Base-by-base conservation (phyloP, 2,113 vertebrate genomes). In the Patagioenas fasciata region DNA sequence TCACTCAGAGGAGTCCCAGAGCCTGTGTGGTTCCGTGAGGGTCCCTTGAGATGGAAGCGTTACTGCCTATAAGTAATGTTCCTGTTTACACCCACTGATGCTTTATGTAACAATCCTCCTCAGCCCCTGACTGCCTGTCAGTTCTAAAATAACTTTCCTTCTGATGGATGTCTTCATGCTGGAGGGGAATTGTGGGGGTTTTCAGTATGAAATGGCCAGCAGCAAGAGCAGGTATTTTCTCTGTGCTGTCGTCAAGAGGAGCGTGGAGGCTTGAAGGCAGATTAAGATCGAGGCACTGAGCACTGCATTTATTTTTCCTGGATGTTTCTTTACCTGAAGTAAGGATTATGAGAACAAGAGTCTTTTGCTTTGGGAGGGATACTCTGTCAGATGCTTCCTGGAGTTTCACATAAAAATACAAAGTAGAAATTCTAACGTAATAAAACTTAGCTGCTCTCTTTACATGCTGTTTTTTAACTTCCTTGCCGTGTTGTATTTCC, bases 41-140 rank as follows among this genome's bases (percentile, higher is more conserved):
- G 78, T 67, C 78, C 34, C 74, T 88, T 0, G 12, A 80, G 91
- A 65, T 71, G 58, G 90, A 87, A 89, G 50, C 62, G 23, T 65
- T 53, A 6, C 53, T 85, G 80, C 38, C 84, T 73, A 1, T 38
- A 80, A 94, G 80, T 48, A 66, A 92, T 58, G 57, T 86, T 96
- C 69, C 80, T 88, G 64, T 91, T 91, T 89, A 91, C 80, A 92
- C 95, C 92, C 84, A 94, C 88, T 80, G 90, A n/a, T 56, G 80
- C 82, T 93, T 97, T 94, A 95, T 89, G 95, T 93, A 95, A 95
- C 88, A 62, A n/a, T 79, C 62, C 85, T 95, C 61, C 89, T 89
- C 72, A 84, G 38, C 78, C 84, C 44, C 48, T 90, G 83, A 78
- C 85, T 96, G 95, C 90, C 72, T 94, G 82, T 86, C 89, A 93